Evolutionary conservation across 92 coral and sea anemone genomes (phyloP), one percentile per base, ranked within the genome.

Genomic region (Pocillopora meandrina): DNA sequence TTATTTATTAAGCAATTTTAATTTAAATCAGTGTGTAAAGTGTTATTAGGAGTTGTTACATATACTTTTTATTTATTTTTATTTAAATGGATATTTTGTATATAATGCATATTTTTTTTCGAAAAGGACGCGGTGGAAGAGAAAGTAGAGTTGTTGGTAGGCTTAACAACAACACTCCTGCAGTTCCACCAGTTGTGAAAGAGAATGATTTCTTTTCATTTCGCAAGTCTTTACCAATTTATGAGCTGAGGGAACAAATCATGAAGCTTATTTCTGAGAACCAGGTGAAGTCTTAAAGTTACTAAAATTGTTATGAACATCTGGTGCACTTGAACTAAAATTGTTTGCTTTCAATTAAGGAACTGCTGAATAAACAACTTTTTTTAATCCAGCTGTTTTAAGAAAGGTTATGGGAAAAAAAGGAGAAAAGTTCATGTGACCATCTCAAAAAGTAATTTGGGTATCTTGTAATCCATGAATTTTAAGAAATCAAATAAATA

Each of bases 201-300:
- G 89, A 85, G 58, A 96, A 94, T 76, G 98, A 96, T 12, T 86
- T 96, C 81, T 78, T 92, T n/a, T 86, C 88, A 34, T 94, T 96
- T 81, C 99, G 99, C 61, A 83, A 61, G 61, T 89, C 93, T 47
- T 74, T 96, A 63, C 99, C 99, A 13, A 91, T 96, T 71, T 86
- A 78, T 58, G 93, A 85, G 65, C 87, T 91, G 79, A 91, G 89
- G 73, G 92, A 84, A 64, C 89, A 87, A 55, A 91, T 96, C 47
- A 59, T 94, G 73, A 91, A 91, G 74, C 89, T 85, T 18, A 89
- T 96, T 70, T 84, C 92, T 56, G 93, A 82, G 47, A 87, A 91
- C 75, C 95, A 91, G 95, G 98, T 96, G 47, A 20, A 36, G 74
- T 26, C 8, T 31, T 12, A 19, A 49, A 26, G 34, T 57, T 13